A percentile compares a stretch with the other conserved stretches of the same genome.
phyloP scores from a whole-genome alignment of 2,888 invertebrate genomes.

The Hoplodrina ambigua region DNA sequence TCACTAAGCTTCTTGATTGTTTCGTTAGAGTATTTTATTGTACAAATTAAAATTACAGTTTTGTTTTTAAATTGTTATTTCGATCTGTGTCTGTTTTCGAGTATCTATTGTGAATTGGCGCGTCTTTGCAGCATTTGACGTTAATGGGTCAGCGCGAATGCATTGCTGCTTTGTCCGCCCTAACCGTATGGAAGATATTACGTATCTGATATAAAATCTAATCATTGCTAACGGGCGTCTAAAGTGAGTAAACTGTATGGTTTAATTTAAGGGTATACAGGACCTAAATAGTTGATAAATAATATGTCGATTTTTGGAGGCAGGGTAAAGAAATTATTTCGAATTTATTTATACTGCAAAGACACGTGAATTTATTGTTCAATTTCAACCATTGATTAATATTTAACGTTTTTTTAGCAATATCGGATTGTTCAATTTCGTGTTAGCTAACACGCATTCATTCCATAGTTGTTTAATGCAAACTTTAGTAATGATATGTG shows the following conservation, averaged over 20 bases:
- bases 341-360: slow-evolving; percentile 26
- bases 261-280: no score
- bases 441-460: slow-evolving; percentile 30
- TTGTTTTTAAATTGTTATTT: slow-evolving; percentile 23
- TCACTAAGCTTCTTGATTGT: slow-evolving; percentile 39
- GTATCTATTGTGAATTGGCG: slow-evolving; percentile 12
- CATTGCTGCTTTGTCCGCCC: no score
- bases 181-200: no score
- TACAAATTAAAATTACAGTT: slow-evolving; percentile 49
- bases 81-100: slow-evolving; percentile 24
- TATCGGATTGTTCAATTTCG: slow-evolving; percentile 28
- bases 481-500: slow-evolving; percentile 23
- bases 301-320: background rate
- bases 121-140: slow-evolving; percentile 20
- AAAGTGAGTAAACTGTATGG: no score
- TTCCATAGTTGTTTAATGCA: slow-evolving; percentile 46
- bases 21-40: slow-evolving; percentile 40
- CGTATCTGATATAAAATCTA: no score
- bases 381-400: background rate
- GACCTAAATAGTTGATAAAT: background rate
- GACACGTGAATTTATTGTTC: slow-evolving; percentile 14
- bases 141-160: background rate
- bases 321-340: slow-evolving; percentile 23
- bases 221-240: no score
- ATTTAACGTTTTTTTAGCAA: background rate